Base-by-base conservation (phyloP, 2,797 vertebrate genomes). In the Tenualosa ilisha region DNA sequence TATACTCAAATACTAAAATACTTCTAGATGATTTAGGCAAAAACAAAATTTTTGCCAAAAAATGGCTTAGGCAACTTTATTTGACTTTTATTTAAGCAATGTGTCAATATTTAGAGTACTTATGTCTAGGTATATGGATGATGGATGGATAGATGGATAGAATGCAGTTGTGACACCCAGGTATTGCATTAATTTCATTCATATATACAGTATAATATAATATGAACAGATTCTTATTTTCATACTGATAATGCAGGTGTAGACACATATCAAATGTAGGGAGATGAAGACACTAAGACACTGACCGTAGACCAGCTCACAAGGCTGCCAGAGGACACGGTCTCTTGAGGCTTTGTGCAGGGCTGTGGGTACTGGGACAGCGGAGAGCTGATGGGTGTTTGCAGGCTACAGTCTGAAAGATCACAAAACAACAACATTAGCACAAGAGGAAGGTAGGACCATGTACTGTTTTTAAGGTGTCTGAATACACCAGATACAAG, bases 231-330 rank as follows among this genome's bases (percentile, higher is more conserved):
- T 51, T 9, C 50, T 12, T 12, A 56, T 22, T 15, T 15, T 59
- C 20, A 59, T 59, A 59, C 22, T 59, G 17, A 59, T 59, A 59
- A 22, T 90, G 63, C 61, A 7, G 82, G 81, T 26, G 68, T 43
- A 65, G 22, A 83, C 7, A 24, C 53, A 83, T 65, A 13, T 40
- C 8, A 51, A 22, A 82, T 13, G 43, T 12, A 82, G 22, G 53
- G 40, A 6, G 46, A 26, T 50, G 53, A n/a, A 40, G 22, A 3
- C 54, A 56, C 53, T 3, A 20, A 54, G 53, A 20, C 46, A 85
- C 86, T 85, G 20, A 91, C 90, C 89, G 89, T 89, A 81, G 86
- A 56, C 90, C 91, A 92, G 63, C 84, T 82, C 83, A 83, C 84
- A 72, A 88, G 85, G 59, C 87, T 88, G 63, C 84, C 87, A 22